Percentiles rank a stretch among this genome's conserved stretches.
These are phyloP conservation scores for Gastrophryne carolinensis DNA, from an alignment of 2,797 vertebrate genomes.

Conservation along the genomic window DNA sequence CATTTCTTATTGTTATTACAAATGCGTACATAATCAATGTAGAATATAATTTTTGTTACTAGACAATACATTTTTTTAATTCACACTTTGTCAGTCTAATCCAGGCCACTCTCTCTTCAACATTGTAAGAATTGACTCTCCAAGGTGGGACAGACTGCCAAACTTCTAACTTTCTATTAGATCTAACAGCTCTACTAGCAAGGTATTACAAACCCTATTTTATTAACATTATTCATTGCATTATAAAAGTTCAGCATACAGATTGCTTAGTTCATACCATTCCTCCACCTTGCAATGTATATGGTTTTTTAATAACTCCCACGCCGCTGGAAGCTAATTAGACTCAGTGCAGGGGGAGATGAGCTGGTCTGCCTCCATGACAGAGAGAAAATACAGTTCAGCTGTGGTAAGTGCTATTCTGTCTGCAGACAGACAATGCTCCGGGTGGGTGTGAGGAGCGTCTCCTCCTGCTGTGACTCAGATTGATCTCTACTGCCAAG, in stretches of 20 bases:
- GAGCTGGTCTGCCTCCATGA: slow-evolving; percentile 25
- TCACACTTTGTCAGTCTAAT: too few species aligned
- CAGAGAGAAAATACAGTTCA: slow-evolving; percentile 34
- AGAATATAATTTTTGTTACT: too few species aligned
- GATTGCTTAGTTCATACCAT: neutral
- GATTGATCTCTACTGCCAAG: slow-evolving; percentile 21
- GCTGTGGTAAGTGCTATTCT: slow-evolving; percentile 30
- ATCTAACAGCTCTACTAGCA: too few species aligned
- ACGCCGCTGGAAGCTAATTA: slow-evolving; percentile 44
- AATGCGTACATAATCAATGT: too few species aligned
- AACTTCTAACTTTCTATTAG: too few species aligned
- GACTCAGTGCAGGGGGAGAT: neutral
- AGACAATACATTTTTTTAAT: too few species aligned
- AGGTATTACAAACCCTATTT: too few species aligned
- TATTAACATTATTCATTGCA: too few species aligned
- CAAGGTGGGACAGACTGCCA: too few species aligned
- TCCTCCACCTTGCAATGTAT: slow-evolving; percentile 4
- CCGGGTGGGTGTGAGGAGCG: neutral
- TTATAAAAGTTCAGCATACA: neutral
- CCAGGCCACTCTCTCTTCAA: too few species aligned
- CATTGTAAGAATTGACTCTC: too few species aligned
- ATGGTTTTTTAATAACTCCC: slow-evolving; percentile 27
- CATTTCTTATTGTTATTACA: too few species aligned
- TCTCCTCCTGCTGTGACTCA: slow-evolving; percentile 15
- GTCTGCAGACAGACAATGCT: slow-evolving; percentile 20